Base-by-base conservation (phyloP, 2,797 vertebrate species). In the Tenualosa thibaudeaui region DNA sequence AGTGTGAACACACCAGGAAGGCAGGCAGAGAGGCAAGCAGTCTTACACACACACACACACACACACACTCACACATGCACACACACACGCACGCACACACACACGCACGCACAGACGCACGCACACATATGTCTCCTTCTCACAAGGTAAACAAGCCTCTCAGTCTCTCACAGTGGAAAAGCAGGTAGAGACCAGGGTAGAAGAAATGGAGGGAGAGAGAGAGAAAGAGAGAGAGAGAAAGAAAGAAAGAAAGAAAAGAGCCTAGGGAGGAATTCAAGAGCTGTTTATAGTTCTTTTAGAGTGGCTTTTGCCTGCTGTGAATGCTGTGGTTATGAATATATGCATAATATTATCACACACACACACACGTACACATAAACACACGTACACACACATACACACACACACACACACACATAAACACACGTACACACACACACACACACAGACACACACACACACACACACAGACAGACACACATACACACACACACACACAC, bases 241-340 rank as follows among this genome's bases (percentile, higher is more conserved):
- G 24, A 68, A 9, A 37, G 3, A 68, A 15, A 10, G 62, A 31
- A 9, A 37, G 10, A 12, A 71, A 60, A 22, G 71, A 78, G 37
- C 40, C 68, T 75, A 22, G 31, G 19, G 71, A 78, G 37, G 22
- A 19, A 22, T 78, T 19, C 17, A 78, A 17, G 19, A 78, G 17
- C 40, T 40, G 7, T 46, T 37, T 37, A 78, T 43, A 6, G 37
- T 15, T 37, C 13, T 31, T 71, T 71, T 71, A 15, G 71, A 22
- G 58, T 2, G 37, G 83, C n/a, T 81, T 40, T 88, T 87, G 88
- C 85, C 86, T 87, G 86, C 84, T 87, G 89, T 84, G 89, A 89
- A 89, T 89, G 89, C 86, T 89, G 86, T 85, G 85, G 84, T 84
- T 87, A 82, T 87, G 60, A 92, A 90, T 83, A 86, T 88, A 82